Percentiles rank a stretch among this genome's conserved stretches.
phyloP scores from a whole-genome alignment of 2,797 vertebrate species.

The Xiphorhynchus erythropygius region DNA sequence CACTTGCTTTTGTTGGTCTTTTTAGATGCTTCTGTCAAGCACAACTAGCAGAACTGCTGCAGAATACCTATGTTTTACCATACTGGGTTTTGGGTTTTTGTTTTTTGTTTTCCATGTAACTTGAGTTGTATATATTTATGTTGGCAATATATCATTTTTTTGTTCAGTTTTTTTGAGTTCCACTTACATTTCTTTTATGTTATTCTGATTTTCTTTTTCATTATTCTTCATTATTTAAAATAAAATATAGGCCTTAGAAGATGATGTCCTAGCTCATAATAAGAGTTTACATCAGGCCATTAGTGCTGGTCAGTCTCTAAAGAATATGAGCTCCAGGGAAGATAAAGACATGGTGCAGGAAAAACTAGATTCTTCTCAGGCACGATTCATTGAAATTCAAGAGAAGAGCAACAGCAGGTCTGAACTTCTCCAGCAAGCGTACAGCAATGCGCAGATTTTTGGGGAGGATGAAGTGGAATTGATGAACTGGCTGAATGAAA shows the following conservation, averaged over 20 bases:
- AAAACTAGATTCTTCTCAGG: slow-evolving; percentile 88
- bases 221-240: slow-evolving; percentile 60
- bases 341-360: slow-evolving; percentile 94
- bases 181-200: slow-evolving; percentile 53
- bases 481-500: slow-evolving; percentile 96
- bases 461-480: slow-evolving; percentile 95
- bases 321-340: slow-evolving; percentile 89
- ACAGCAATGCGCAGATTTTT: slow-evolving; percentile 94
- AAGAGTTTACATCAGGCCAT: slow-evolving; percentile 91
- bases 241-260: slow-evolving; percentile 89
- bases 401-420: slow-evolving; percentile 88
- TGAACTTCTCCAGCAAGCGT: slow-evolving; percentile 91
- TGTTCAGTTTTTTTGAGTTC: slow-evolving; percentile 26
- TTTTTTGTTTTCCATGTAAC: background rate
- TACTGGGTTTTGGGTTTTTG: background rate
- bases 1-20: background rate
- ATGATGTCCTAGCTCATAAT: slow-evolving; percentile 89
- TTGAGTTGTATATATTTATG: background rate
- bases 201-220: slow-evolving; percentile 69
- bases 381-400: slow-evolving; percentile 90
- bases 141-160: slow-evolving; percentile 31
- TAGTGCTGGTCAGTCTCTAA: slow-evolving; percentile 91
- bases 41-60: background rate
- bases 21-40: slow-evolving; percentile 1
- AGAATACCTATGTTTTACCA: background rate